Evolutionary conservation across 1,140 invertebrate genomes (phyloP).

Genomic region (Cyclina sinensis): DNA sequence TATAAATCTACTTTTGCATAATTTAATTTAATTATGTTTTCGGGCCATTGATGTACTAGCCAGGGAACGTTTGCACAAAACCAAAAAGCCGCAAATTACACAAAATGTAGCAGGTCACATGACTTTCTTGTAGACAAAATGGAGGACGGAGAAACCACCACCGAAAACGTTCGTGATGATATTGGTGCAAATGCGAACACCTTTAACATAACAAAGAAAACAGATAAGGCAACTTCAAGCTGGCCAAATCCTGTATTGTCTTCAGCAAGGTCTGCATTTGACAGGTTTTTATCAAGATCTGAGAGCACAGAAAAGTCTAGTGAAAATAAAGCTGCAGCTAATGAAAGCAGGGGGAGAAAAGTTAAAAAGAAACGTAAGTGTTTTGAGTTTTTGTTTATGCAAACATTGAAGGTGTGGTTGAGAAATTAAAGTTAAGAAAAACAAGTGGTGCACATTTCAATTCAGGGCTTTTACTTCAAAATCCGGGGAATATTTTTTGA

Average conservation of each 20-base stretch:
- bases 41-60: not conserved
- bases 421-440: too few relatives aligned
- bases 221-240: slow-evolving; percentile 45
- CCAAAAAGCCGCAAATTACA: not conserved
- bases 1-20: not conserved
- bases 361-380: slow-evolving; percentile 46
- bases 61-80: too few relatives aligned
- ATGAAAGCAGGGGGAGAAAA: not conserved
- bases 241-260: slow-evolving; percentile 70
- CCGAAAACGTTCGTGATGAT: not conserved
- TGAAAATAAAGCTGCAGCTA: not conserved
- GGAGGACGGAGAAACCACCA: slow-evolving; percentile 70
- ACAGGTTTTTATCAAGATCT: slow-evolving; percentile 49
- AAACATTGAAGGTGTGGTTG: too few relatives aligned
- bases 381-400: too few relatives aligned
- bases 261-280: slow-evolving; percentile 45
- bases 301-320: slow-evolving; percentile 32
- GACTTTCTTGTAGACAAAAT: slow-evolving; percentile 71
- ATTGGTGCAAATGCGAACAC: slow-evolving; percentile 4
- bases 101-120: slow-evolving; percentile 9
- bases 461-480: too few relatives aligned
- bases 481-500: too few relatives aligned
- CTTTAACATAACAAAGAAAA: slow-evolving; percentile 34
- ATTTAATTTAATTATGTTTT: not conserved
- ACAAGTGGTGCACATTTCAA: too few relatives aligned